phyloP scores from a whole-genome alignment of 2,113 vertebrate species.

The Otus sunia region DNA sequence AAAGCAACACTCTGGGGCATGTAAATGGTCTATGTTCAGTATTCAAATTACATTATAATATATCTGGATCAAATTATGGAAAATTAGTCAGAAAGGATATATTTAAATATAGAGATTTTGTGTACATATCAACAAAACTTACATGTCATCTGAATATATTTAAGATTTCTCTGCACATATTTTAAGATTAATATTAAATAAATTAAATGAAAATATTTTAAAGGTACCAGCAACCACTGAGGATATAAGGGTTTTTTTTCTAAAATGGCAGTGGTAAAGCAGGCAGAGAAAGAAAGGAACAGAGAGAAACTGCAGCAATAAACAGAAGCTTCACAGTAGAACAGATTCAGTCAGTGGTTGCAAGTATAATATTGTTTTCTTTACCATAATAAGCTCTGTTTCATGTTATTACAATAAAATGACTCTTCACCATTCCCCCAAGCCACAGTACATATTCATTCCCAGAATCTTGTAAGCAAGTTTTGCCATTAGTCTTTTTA shows the following conservation, averaged over 20 bases:
- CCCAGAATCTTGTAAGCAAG: neutral
- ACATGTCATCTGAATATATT: neutral
- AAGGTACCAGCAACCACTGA: neutral
- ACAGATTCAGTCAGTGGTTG: neutral
- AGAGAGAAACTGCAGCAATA: neutral
- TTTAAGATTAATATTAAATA: neutral
- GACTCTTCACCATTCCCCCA: neutral
- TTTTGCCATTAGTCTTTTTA: neutral
- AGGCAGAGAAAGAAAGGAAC: neutral
- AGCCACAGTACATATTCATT: neutral
- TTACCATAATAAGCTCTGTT: neutral
- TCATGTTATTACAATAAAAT: neutral
- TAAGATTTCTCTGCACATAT: neutral
- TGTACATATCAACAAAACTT: neutral
- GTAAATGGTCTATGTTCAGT: neutral
- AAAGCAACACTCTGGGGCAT: neutral
- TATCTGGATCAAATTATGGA: neutral
- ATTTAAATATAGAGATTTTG: neutral
- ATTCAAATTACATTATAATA: neutral
- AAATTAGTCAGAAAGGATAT: neutral
- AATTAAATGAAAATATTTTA: neutral
- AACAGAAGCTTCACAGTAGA: neutral
- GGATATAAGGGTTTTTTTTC: neutral
- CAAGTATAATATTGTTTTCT: neutral
- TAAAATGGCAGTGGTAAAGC: neutral